Conservation (phyloP, 2,888 invertebrate genomes). For the Dichetophora obliterata region DNA sequence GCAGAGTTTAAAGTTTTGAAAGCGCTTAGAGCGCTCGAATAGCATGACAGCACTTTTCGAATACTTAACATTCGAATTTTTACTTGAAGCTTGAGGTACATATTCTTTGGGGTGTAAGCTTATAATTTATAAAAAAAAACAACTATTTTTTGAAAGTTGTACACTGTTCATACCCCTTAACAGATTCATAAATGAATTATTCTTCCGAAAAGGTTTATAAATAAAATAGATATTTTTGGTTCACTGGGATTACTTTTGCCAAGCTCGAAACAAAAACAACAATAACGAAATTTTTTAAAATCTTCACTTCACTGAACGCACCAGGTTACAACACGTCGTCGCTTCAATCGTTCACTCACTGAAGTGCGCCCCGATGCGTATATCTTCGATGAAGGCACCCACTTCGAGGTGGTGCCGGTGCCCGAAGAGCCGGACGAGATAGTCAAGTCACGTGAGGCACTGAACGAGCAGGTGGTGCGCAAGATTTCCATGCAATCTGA, state of each 20-base stretch:
- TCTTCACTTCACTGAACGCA: background rate
- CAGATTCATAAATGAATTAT: background rate
- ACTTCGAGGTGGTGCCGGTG: constrained; percentile 78
- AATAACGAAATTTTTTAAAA: too few species aligned
- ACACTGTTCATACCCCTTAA: too few species aligned
- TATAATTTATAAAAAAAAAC: too few species aligned
- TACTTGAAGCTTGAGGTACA: too few species aligned
- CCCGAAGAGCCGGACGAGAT: constrained; percentile 77
- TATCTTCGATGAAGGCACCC: constrained; percentile 74
- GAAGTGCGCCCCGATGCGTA: constrained; percentile 76
- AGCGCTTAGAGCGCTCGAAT: too few species aligned
- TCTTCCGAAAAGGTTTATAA: background rate
- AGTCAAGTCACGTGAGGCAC: constrained; percentile 65
- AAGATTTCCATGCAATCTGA: constrained; percentile 68
- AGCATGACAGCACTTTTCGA: too few species aligned
- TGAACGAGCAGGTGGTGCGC: constrained; percentile 65
- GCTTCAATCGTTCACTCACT: constrained; percentile 75
- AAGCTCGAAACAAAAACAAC: too few species aligned
- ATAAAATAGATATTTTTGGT: background rate
- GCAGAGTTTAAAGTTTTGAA: too few species aligned
- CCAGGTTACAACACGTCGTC: constrained; percentile 68
- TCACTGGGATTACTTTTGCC: too few species aligned
- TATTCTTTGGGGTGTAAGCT: too few species aligned
- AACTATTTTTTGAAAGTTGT: too few species aligned
- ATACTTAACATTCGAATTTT: too few species aligned